Percentiles rank a stretch among this genome's conserved stretches.
Evolutionary conservation across 2,888 invertebrate genomes (phyloP).

Genomic region (Lapara coniferarum): DNA sequence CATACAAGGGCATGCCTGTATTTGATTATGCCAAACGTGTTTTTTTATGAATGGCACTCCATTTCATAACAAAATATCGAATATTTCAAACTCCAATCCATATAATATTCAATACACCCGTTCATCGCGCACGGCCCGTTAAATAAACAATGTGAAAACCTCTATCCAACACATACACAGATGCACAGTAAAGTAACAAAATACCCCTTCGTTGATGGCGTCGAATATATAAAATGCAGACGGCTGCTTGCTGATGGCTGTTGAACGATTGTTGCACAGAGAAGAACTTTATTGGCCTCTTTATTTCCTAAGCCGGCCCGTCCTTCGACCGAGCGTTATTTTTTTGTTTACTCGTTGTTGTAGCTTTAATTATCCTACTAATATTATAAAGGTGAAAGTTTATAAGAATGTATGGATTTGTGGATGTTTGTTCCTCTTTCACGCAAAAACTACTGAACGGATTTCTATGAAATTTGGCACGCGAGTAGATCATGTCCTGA

Average conservation of each 20-base stretch:
- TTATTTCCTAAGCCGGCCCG: constrained; percentile 51
- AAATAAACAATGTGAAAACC: constrained; percentile 63
- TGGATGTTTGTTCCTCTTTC: no score
- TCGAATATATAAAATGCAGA: constrained; percentile 75
- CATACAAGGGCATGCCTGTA: background rate
- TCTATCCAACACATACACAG: constrained; percentile 35
- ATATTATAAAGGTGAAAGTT: no score
- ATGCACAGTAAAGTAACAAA: constrained; percentile 69
- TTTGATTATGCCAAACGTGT: constrained; percentile 11
- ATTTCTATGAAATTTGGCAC: no score
- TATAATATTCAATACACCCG: constrained; percentile 56
- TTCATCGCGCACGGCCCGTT: constrained; percentile 53
- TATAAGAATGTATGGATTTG: no score
- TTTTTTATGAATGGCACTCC: constrained; percentile 32
- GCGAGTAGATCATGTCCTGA: no score
- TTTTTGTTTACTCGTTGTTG: constrained; percentile 38
- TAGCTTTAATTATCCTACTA: no score
- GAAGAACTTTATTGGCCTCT: constrained; percentile 68
- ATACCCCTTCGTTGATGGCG: constrained; percentile 56
- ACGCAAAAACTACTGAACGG: no score
- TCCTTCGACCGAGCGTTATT: constrained; percentile 32
- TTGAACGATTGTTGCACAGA: constrained; percentile 66
- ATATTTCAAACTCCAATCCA: constrained; percentile 45
- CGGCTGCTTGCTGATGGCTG: constrained; percentile 64
- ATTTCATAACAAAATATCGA: constrained; percentile 32